Conservation (phyloP, 2,113 vertebrate genomes). For the Hippotragus niger region DNA sequence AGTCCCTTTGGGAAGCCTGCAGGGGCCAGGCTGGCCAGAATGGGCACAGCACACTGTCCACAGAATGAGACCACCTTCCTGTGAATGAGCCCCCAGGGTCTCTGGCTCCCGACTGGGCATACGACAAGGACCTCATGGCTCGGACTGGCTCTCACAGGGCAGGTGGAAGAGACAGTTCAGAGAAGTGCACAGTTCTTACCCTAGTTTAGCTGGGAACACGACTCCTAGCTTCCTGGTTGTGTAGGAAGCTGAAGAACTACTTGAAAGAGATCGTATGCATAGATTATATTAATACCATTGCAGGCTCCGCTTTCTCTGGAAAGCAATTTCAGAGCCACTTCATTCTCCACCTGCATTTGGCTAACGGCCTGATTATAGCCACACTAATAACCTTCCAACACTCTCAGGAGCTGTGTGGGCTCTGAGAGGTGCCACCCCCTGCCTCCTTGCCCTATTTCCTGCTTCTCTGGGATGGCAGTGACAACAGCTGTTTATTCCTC, state of each 20-base stretch:
- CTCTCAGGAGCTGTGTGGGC: conserved; percentile 6
- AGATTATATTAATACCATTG: conserved; percentile 34
- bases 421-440: conserved; percentile 5
- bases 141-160: rapidly evolving
- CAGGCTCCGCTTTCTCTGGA: conserved; percentile 40
- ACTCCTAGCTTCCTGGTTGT: neutral
- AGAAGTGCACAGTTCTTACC: neutral
- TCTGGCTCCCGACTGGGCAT: neutral
- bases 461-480: conserved; percentile 39
- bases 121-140: neutral
- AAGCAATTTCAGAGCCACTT: conserved; percentile 58
- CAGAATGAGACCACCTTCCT: neutral
- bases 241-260: neutral
- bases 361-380: conserved; percentile 63
- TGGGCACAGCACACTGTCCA: neutral
- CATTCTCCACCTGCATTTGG: conserved; percentile 60
- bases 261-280: conserved; percentile 37
- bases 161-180: too few species aligned
- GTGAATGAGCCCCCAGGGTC: neutral
- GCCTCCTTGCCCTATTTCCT: conserved; percentile 42
- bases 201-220: neutral
- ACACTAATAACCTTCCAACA: conserved; percentile 59
- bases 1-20: neutral
- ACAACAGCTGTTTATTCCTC: conserved; percentile 64
- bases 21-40: neutral